Percentiles rank a stretch among this genome's conserved stretches.
phyloP scores from a whole-genome alignment of 2,888 invertebrate species.

The Erebia epiphron region DNA sequence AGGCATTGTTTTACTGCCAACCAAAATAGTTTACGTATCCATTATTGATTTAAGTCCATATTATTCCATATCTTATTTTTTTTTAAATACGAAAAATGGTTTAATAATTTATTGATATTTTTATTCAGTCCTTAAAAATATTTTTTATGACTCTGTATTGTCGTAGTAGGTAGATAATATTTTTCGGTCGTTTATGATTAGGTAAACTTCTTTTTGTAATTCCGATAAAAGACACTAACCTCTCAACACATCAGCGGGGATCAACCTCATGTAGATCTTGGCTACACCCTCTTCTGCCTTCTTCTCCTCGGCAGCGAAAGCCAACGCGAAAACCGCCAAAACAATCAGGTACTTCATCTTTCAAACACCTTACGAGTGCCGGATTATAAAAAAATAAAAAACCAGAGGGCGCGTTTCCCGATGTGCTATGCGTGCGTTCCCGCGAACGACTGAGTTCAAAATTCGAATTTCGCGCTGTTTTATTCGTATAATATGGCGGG shows the following conservation, averaged over 20 bases:
- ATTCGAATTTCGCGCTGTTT: constrained; percentile 63
- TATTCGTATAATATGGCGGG: constrained; percentile 52
- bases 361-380: constrained; percentile 58
- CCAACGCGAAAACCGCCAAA: constrained; percentile 77
- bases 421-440: constrained; percentile 57
- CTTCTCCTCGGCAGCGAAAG: constrained; percentile 82
- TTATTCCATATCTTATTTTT: no score
- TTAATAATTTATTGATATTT: not conserved
- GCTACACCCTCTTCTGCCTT: constrained; percentile 81
- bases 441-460: constrained; percentile 70
- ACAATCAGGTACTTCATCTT: constrained; percentile 83
- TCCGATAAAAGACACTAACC: constrained; percentile 82
- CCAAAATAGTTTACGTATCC: not conserved
- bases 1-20: not conserved
- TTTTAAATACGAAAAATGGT: no score
- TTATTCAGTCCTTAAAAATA: no score
- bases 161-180: not conserved
- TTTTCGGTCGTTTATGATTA: not conserved
- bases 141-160: not conserved
- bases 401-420: constrained; percentile 55
- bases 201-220: not conserved
- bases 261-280: constrained; percentile 91
- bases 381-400: constrained; percentile 52
- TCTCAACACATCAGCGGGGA: constrained; percentile 95
- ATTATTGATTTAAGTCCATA: not conserved